Conservation (phyloP, 2,797 vertebrate species). For the Crenuchus spilurus region DNA sequence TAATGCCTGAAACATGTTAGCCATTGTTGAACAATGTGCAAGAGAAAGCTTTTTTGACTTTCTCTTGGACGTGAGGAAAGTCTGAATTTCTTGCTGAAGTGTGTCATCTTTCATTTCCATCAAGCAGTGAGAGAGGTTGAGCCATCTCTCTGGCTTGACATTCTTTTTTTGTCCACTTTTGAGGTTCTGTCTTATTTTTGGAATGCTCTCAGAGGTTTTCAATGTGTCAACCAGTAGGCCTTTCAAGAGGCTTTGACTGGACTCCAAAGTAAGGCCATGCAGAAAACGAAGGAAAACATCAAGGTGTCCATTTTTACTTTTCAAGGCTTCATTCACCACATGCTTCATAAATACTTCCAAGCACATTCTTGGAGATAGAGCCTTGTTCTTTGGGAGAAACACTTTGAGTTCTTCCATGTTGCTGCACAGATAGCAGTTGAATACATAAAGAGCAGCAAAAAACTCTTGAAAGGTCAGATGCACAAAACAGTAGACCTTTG, state of each 20-base stretch:
- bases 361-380: not conserved
- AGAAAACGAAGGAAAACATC: constrained; percentile 48
- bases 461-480: constrained; percentile 51
- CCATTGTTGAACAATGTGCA: constrained; percentile 52
- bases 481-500: constrained; percentile 40
- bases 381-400: constrained; percentile 18
- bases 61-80: constrained; percentile 28
- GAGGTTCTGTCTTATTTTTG: constrained; percentile 38
- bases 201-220: not conserved
- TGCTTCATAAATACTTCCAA: constrained; percentile 37
- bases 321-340: constrained; percentile 37
- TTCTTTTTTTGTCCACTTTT: constrained; percentile 39
- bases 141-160: constrained; percentile 48
- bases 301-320: constrained; percentile 40
- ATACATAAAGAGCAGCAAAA: constrained; percentile 44
- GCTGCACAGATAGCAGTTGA: constrained; percentile 27
- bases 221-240: constrained; percentile 5
- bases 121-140: constrained; percentile 55
- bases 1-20: constrained; percentile 46
- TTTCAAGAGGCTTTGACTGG: constrained; percentile 34
- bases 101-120: constrained; percentile 54
- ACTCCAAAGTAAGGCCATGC: constrained; percentile 39
- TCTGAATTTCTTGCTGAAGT: constrained; percentile 39
- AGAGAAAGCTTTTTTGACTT: constrained; percentile 35
- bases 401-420: not conserved